These are phyloP conservation scores for Scaptomyza hsui DNA, from an alignment of 1,140 invertebrate species.

Conservation along the genomic window DNA sequence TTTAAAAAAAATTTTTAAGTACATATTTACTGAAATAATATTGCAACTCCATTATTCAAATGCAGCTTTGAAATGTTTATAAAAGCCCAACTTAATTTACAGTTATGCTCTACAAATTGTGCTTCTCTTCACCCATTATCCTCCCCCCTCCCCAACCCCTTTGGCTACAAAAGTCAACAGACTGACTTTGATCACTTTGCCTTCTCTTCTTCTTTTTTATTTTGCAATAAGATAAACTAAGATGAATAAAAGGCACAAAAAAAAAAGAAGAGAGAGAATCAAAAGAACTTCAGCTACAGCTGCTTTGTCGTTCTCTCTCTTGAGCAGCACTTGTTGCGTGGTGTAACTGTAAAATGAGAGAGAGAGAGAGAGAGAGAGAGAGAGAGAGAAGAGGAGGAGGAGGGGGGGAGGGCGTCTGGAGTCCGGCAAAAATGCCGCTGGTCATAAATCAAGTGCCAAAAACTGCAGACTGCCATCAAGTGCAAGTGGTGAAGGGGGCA, in stretches of 20 bases:
- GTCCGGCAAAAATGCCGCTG: constrained; percentile 25
- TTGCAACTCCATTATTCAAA: too few relatives aligned
- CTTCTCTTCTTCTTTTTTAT: too few relatives aligned
- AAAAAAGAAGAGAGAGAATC: background rate
- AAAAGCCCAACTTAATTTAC: background rate
- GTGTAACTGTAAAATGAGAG: too few relatives aligned
- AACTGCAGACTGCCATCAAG: constrained; percentile 38
- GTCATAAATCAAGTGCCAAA: constrained; percentile 52
- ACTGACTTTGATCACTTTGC: constrained; percentile 15
- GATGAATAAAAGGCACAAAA: too few relatives aligned
- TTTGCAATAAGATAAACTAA: too few relatives aligned
- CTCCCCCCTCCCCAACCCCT: too few relatives aligned
- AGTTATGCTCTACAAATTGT: too few relatives aligned
- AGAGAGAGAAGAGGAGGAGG: background rate
- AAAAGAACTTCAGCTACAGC: background rate
- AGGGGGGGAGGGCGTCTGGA: background rate
- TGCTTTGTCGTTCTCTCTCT: background rate
- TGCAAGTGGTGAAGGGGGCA: background rate
- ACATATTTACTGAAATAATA: too few relatives aligned
- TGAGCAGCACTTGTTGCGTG: constrained; percentile 38
- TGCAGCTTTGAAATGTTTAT: too few relatives aligned
- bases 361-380: too few relatives aligned
- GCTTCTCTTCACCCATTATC: too few relatives aligned
- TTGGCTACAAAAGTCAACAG: constrained; percentile 7
- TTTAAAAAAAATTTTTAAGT: too few relatives aligned